A percentile compares a stretch with the other conserved stretches of the same genome.
These are phyloP conservation scores for Rousettus leschenaultii DNA, from an alignment of 2,113 vertebrate genomes.

Conservation along the genomic window DNA sequence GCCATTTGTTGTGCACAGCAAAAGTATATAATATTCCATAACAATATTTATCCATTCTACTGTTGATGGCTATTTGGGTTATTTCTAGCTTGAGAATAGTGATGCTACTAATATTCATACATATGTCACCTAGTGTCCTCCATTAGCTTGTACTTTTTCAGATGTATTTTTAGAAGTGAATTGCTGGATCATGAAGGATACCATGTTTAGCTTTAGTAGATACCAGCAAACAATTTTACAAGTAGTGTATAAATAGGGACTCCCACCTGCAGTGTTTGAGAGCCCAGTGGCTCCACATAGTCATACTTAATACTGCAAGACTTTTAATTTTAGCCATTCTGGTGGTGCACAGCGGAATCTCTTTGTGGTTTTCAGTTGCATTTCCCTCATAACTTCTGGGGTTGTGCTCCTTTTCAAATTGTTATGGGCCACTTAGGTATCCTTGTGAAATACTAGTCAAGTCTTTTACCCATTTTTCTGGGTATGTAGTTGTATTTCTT, in stretches of 20 bases:
- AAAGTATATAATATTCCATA: background rate
- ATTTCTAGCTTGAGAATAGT: background rate
- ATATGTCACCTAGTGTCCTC: background rate
- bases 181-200: background rate
- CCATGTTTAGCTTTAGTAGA: background rate
- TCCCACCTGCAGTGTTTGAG: background rate
- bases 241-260: background rate
- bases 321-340: background rate
- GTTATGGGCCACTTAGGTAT: background rate
- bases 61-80: background rate
- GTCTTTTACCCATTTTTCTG: background rate
- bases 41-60: background rate
- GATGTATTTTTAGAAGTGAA: background rate
- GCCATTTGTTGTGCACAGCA: background rate
- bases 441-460: background rate
- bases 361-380: background rate
- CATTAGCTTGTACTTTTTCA: background rate
- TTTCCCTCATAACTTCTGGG: background rate
- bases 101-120: background rate
- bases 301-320: background rate
- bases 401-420: background rate
- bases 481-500: background rate
- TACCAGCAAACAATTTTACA: background rate
- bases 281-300: background rate
- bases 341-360: background rate